Evolutionary conservation across 2,797 vertebrate species (phyloP).

Genomic region (Rhyacichthys aspro): DNA sequence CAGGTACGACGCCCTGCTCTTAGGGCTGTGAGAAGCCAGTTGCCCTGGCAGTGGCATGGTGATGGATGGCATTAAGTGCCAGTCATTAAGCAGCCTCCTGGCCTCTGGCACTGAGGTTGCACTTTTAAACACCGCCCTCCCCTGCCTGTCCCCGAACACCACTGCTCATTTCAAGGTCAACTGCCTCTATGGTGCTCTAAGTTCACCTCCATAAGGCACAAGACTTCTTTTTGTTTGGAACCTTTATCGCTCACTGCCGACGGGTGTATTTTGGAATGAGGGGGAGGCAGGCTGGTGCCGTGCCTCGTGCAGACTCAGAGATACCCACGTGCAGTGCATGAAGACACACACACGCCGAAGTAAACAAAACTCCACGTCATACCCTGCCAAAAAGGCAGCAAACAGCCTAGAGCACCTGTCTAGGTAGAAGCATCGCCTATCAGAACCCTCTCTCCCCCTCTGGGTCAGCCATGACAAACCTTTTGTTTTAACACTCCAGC

Average conservation of each 20-base stretch:
- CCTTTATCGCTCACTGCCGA: constrained; percentile 74
- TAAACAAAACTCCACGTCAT: constrained; percentile 66
- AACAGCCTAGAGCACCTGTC: constrained; percentile 73
- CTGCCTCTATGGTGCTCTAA: constrained; percentile 72
- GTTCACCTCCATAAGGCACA: constrained; percentile 73
- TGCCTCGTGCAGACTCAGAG: constrained; percentile 52
- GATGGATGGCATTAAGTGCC: constrained; percentile 82
- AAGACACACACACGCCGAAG: constrained; percentile 32
- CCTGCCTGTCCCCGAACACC: constrained; percentile 75
- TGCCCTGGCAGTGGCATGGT: constrained; percentile 77
- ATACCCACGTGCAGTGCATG: constrained; percentile 29
- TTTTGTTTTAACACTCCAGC: constrained; percentile 63
- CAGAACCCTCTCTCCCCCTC: constrained; percentile 52
- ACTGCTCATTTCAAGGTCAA: constrained; percentile 85
- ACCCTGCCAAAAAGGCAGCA: constrained; percentile 63
- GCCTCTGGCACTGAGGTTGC: constrained; percentile 80
- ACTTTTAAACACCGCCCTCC: constrained; percentile 81
- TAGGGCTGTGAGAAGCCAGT: constrained; percentile 63
- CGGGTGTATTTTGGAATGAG: constrained; percentile 67
- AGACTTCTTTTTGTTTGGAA: constrained; percentile 71
- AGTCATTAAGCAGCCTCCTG: constrained; percentile 84
- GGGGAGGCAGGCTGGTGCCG: constrained; percentile 67
- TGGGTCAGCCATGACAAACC: constrained; percentile 53
- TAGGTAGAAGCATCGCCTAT: constrained; percentile 59
- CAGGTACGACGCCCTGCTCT: constrained; percentile 67